These are phyloP conservation scores for Cyclina sinensis DNA, from an alignment of 1,140 invertebrate species.

Conservation along the genomic window DNA sequence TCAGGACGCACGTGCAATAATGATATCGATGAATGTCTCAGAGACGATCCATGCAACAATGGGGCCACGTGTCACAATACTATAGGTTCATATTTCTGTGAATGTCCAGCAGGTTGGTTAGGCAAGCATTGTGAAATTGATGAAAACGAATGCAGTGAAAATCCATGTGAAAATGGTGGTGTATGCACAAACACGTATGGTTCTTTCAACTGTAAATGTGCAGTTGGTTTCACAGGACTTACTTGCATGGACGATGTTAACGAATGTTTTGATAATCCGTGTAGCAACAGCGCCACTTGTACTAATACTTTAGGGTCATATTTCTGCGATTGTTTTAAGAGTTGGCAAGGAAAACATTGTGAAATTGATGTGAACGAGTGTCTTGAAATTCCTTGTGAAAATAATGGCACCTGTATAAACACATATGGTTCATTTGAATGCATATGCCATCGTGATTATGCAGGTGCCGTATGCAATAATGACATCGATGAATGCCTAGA, in stretches of 20 bases:
- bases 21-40: slow-evolving; percentile 55
- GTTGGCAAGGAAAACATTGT: slow-evolving; percentile 96
- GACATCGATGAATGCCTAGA: slow-evolving; percentile 51
- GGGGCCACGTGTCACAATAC: slow-evolving; percentile 42
- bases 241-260: slow-evolving; percentile 39
- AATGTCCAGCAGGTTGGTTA: slow-evolving; percentile 92
- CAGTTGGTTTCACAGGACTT: not conserved
- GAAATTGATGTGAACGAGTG: slow-evolving; percentile 94
- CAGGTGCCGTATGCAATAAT: slow-evolving; percentile 88
- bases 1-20: slow-evolving; percentile 79
- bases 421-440: slow-evolving; percentile 40
- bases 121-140: slow-evolving; percentile 96
- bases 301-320: slow-evolving; percentile 29
- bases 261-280: slow-evolving; percentile 45
- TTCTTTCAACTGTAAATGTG: slow-evolving; percentile 46
- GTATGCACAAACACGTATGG: slow-evolving; percentile 63
- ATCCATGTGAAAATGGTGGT: slow-evolving; percentile 72
- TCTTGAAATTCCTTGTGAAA: slow-evolving; percentile 92
- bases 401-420: slow-evolving; percentile 88
- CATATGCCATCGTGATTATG: slow-evolving; percentile 12
- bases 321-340: slow-evolving; percentile 90
- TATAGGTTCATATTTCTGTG: slow-evolving; percentile 87
- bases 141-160: slow-evolving; percentile 89
- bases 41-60: slow-evolving; percentile 67
- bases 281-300: slow-evolving; percentile 44